Base-by-base conservation (phyloP, 2,888 invertebrate species). In the Acanthosepion esculentum region DNA sequence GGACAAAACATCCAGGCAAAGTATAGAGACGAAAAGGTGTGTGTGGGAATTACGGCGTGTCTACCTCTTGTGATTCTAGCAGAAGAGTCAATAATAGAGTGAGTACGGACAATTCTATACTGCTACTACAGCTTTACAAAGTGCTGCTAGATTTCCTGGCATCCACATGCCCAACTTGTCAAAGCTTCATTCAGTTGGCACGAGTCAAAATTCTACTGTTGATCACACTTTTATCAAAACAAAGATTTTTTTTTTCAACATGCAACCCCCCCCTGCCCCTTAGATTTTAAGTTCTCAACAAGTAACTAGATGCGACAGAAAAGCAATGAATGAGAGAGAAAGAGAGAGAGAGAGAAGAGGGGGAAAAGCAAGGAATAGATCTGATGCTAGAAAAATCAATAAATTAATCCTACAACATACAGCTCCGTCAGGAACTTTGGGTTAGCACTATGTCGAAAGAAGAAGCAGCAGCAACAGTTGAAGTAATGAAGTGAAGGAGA, bases 51-150 rank as follows among this genome's bases (percentile, higher is more conserved):
- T 33, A 78, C 78, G 18, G 78, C n/a, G 78, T 78, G n/a, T 78
- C 78, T 78, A 78, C 78, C 78, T 78, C 78, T 78, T 78, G 78
- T 78, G 78, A 78, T 12, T 78, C 78, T 78, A 78, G 78, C 78
- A 78, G 78, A 78, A 78, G 78, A 78, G 33, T 33, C 23, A 33
- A 78, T 78, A 78, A 33, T 78, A 78, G n/a, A 78, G 78, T 29
- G 12, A 78, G n/a, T 33, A 78, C 78, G n/a, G 78, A 50, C 78
- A 59, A 41, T 94, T 59, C 78, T 41, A 48, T 94, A 94, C 94
- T 55, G 55, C 94, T 94, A 94, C 94, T 55, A 55, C n/a, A 0
- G 29, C 59, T 50, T 53, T 92, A 12, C 48, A 20, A 59, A 41
- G 48, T 78, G 59, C 59, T 78, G 26, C 59, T 78, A 64, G 94